These are phyloP conservation scores for Vombatus ursinus DNA, from an alignment of 2,113 vertebrate species.

Conservation along the genomic window DNA sequence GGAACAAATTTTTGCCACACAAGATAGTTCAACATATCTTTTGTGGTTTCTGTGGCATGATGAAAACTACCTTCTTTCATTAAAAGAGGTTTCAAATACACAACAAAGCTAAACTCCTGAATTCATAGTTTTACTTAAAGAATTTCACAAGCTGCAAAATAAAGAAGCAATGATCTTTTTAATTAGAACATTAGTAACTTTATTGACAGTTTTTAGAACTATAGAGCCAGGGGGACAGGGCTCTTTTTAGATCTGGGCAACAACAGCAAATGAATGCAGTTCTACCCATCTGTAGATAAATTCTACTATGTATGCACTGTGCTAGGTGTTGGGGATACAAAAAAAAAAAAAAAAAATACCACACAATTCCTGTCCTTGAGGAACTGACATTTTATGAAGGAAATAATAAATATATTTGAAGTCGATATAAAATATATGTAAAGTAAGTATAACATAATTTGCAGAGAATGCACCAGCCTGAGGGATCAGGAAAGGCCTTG, in stretches of 20 bases:
- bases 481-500: neutral
- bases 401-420: neutral
- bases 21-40: neutral
- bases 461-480: neutral
- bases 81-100: neutral
- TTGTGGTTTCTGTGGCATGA: neutral
- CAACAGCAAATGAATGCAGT: neutral
- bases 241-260: neutral
- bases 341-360: neutral
- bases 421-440: conserved; percentile 30
- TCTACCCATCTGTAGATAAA: neutral
- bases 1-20: neutral
- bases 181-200: neutral
- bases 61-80: neutral
- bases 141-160: neutral
- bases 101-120: neutral
- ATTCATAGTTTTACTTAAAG: neutral
- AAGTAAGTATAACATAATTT: neutral
- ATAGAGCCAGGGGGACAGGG: neutral
- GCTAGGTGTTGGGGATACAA: neutral
- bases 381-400: conserved; percentile 39
- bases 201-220: neutral
- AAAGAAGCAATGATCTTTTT: neutral
- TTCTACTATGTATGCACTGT: neutral
- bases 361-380: conserved; percentile 44